A percentile compares a stretch with the other conserved stretches of the same genome.
phyloP scores from a whole-genome alignment of 2,797 vertebrate genomes.

The Rhadinocentrus ornatus region DNA sequence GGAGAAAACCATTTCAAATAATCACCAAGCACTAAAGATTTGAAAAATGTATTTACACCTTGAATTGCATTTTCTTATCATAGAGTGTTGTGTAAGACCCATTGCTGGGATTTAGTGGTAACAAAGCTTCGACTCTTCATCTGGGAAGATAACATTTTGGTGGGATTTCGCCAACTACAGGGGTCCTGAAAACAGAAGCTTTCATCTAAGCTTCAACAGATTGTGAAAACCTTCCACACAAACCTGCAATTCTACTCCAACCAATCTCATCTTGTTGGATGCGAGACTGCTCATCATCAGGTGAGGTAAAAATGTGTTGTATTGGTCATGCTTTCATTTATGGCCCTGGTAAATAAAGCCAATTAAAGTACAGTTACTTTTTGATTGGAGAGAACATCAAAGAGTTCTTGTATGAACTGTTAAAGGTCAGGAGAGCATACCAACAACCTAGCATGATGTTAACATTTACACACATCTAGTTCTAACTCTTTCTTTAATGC shows the following conservation, averaged over 20 bases:
- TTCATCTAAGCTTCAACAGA: conserved; percentile 28
- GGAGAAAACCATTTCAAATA: conserved; percentile 57
- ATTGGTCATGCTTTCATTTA: conserved; percentile 35
- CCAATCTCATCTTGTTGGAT: conserved; percentile 1
- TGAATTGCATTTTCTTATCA: conserved; percentile 53
- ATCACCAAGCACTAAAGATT: conserved; percentile 58
- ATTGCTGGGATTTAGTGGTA: conserved; percentile 35
- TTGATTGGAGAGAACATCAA: conserved; percentile 18
- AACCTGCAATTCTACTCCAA: conserved; percentile 10
- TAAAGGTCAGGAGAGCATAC: conserved; percentile 27
- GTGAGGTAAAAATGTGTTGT: not conserved
- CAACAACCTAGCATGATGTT: too few relatives aligned
- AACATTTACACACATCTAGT: not conserved
- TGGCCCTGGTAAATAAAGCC: conserved; percentile 15
- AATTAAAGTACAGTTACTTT: conserved; percentile 35
- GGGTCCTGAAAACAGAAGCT: conserved; percentile 15
- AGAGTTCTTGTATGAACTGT: not conserved
- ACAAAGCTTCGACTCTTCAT: conserved; percentile 44
- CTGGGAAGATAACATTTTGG: conserved; percentile 16
- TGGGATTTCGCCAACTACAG: conserved; percentile 24
- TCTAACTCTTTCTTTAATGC: not conserved
- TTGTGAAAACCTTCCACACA: conserved; percentile 15
- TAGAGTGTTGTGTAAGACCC: conserved; percentile 21
- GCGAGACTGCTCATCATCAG: conserved; percentile 12
- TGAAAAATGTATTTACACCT: conserved; percentile 59